A percentile compares a stretch with the other conserved stretches of the same genome.
These are phyloP conservation scores for Callorhinus ursinus DNA, from an alignment of 2,113 vertebrate species.

Conservation along the genomic window DNA sequence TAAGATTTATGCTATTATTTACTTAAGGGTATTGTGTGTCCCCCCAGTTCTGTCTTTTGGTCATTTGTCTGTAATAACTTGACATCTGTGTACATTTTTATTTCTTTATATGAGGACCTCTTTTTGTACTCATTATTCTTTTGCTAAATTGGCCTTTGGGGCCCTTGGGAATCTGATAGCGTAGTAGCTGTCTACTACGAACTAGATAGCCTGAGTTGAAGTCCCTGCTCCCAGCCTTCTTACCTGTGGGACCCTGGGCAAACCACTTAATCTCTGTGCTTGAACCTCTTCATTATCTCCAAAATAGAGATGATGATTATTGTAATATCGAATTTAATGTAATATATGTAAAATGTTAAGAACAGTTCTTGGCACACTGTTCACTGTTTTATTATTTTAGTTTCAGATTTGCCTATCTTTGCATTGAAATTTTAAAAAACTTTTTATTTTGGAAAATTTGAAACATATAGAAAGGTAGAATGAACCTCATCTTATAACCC, in stretches of 20 bases:
- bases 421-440: background rate
- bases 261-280: background rate
- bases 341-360: background rate
- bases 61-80: constrained; percentile 1
- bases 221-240: background rate
- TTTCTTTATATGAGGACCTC: background rate
- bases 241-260: background rate
- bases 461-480: background rate
- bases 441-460: background rate
- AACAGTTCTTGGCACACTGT: background rate
- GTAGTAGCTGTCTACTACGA: background rate
- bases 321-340: background rate
- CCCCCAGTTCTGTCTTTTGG: background rate
- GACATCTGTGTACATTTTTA: background rate
- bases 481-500: background rate
- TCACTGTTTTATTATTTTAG: background rate
- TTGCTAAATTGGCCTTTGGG: background rate
- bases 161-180: background rate
- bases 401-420: background rate
- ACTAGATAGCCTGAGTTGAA: background rate
- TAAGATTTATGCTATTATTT: background rate
- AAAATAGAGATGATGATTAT: background rate
- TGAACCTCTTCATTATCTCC: background rate
- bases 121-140: background rate
- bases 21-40: background rate